These are phyloP conservation scores for Leuciscus idus DNA, from an alignment of 2,113 vertebrate genomes.

Conservation along the genomic window DNA sequence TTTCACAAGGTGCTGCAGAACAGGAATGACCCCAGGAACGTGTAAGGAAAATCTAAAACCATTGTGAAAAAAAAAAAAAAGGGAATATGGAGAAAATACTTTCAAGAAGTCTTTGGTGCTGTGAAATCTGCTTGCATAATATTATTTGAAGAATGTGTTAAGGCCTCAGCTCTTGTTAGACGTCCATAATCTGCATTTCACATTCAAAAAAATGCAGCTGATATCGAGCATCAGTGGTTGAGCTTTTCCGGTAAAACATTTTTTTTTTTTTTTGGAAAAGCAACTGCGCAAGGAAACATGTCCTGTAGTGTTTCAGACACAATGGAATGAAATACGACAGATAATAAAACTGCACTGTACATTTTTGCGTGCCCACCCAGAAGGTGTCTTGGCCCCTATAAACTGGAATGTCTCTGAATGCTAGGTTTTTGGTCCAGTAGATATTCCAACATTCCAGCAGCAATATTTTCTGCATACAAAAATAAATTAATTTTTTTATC, in stretches of 20 bases:
- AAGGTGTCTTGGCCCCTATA: background rate
- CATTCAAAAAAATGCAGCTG: constrained; percentile 1
- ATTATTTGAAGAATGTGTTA: background rate
- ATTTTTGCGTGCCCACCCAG: background rate
- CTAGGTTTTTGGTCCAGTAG: constrained; percentile 38
- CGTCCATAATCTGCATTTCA: constrained; percentile 28
- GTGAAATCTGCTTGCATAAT: constrained; percentile 24
- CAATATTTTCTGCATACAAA: constrained; percentile 69
- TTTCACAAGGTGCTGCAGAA: background rate
- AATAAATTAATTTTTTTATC: constrained; percentile 74
- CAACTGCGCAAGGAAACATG: background rate
- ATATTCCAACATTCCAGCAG: constrained; percentile 65
- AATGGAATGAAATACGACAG: background rate
- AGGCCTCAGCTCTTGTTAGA: constrained; percentile 8
- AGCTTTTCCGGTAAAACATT: background rate
- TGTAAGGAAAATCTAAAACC: background rate
- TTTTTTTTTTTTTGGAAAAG: background rate
- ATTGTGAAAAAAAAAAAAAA: background rate
- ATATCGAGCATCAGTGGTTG: background rate
- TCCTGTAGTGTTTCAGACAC: background rate
- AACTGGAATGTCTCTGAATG: constrained; percentile 38
- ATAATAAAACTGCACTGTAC: constrained; percentile 2
- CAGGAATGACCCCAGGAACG: background rate
- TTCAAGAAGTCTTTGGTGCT: constrained; percentile 57
- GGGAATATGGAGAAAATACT: constrained; percentile 44